Conservation (phyloP, 2,113 vertebrate species). For the Ceuthmochares aereus region DNA sequence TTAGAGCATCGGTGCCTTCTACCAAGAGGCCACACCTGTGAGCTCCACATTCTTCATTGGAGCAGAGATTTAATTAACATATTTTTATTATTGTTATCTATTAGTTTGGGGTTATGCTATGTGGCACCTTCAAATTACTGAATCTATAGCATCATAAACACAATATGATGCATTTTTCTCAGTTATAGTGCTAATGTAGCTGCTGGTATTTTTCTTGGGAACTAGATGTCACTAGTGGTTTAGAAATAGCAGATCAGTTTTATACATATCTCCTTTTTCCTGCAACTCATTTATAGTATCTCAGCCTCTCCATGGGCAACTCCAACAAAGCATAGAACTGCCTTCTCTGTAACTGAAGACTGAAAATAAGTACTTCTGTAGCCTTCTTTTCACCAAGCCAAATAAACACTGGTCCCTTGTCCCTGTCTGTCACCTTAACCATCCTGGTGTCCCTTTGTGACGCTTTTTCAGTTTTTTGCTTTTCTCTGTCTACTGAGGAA, state of each 20-base stretch:
- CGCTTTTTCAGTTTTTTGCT: not conserved
- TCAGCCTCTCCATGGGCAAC: not conserved
- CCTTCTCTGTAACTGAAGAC: not conserved
- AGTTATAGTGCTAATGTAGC: not conserved
- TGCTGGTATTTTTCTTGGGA: not conserved
- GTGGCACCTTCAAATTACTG: not conserved
- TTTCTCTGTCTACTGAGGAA: not conserved
- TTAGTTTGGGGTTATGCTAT: not conserved
- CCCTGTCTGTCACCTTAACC: not conserved
- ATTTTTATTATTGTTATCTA: not conserved
- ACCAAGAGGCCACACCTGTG: not conserved
- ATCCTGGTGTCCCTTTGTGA: not conserved
- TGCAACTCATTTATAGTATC: not conserved
- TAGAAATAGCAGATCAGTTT: slow-evolving; percentile 29
- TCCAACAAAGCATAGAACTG: not conserved
- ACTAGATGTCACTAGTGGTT: slow-evolving; percentile 65
- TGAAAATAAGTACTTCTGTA: not conserved
- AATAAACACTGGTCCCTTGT: not conserved
- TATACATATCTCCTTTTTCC: not conserved
- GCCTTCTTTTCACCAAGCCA: not conserved
- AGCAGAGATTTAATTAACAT: not conserved
- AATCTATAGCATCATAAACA: fast-evolving
- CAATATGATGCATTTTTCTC: not conserved
- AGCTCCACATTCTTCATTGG: not conserved
- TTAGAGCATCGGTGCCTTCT: not conserved